A percentile compares a stretch with the other conserved stretches of the same genome.
These are phyloP conservation scores for Macroteleia sp. DNA, from an alignment of 2,888 invertebrate species.

Conservation along the genomic window DNA sequence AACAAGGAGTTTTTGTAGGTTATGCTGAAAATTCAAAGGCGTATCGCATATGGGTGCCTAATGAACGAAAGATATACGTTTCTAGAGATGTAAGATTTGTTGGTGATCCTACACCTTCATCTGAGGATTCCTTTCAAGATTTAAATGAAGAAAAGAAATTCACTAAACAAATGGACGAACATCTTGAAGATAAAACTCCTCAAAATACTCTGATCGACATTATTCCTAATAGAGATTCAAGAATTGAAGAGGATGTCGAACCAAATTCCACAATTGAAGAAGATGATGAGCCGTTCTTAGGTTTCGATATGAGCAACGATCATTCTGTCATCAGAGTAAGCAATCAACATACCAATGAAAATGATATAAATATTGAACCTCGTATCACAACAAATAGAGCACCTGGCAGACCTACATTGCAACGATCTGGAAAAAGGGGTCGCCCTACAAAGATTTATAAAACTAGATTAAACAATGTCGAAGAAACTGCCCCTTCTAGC, in stretches of 20 bases:
- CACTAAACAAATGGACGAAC: background rate
- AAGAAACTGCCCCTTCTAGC: background rate
- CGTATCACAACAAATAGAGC: background rate
- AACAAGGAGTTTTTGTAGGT: background rate
- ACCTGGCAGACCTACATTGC: background rate
- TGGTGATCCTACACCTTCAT: background rate
- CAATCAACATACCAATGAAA: background rate
- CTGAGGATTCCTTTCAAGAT: background rate
- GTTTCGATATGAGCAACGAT: background rate
- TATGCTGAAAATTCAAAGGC: background rate
- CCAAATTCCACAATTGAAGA: too few relatives aligned
- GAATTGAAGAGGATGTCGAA: background rate
- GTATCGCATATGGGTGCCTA: background rate
- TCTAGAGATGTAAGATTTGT: background rate
- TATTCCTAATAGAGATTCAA: background rate
- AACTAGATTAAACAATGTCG: background rate
- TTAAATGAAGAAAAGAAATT: background rate
- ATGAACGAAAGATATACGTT: background rate
- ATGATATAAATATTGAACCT: background rate
- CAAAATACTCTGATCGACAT: background rate
- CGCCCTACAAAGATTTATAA: conserved; percentile 4
- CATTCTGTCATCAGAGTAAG: background rate
- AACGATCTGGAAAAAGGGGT: conserved; percentile 9
- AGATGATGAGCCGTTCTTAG: conserved; percentile 5
- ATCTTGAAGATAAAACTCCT: background rate